Evolutionary conservation across 2,113 vertebrate genomes (phyloP), one percentile per base, ranked within the genome.

Genomic region (Ctenomys sociabilis): DNA sequence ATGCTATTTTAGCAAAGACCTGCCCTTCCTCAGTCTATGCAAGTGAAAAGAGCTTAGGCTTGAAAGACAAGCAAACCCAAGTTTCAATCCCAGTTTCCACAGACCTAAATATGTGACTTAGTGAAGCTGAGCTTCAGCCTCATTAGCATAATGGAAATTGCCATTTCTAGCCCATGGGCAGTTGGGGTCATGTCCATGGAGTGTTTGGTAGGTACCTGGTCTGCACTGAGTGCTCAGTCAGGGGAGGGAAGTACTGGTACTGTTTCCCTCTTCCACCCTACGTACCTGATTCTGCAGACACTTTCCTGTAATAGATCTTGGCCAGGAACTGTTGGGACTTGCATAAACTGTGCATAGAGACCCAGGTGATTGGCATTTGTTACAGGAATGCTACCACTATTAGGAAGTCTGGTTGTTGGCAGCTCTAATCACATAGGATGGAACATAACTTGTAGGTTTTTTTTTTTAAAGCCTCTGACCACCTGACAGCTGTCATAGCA

Each of bases 301-400:
- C 75, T 77, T 96, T 95, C 94, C 1, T 1, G 70, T 73, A 86
- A 45, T 13, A 21, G 22, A 32, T 80, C 82, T 59, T 12, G 8
- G 43, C 72, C 5, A n/a, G 88, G 66, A 92, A 72, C 92, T 54
- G 92, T 64, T 61, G 2, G 54, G 88, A 91, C 96, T 93, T 96
- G 95, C 32, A 5, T 4, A 35, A 92, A 32, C 81, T 43, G 28
- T 85, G 75, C 61, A 5, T 49, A 90, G 59, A 90, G 45, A 78
- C 32, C 26, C 64, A 26, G 43, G 59, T 96, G 96, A 97, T 59
- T 91, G 97, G 90, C 96, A n/a, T 80, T 43, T 96, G 95, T 85
- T 85, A 80, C 40, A 96, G 92, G 94, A 97, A 83, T 93, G 88
- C 90, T 32, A 75, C 57, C 24, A 12, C 32, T 8, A 90, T 91